Conservation (phyloP, 1,140 invertebrate genomes). For the Drosophila saltans region DNA sequence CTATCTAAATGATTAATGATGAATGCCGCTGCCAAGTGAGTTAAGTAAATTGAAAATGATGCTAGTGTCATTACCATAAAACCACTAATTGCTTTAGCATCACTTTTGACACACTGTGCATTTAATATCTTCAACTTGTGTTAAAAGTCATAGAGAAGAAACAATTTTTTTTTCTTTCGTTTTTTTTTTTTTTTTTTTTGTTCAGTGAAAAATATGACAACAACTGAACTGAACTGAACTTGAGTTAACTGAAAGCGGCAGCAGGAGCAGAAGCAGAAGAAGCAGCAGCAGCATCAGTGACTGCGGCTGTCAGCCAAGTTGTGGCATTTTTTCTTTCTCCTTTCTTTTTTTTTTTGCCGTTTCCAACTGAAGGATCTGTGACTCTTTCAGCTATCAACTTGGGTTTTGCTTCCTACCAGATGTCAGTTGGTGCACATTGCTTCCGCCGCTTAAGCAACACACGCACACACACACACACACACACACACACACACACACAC, state of each 20-base stretch:
- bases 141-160: constrained; percentile 37
- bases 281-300: too few species aligned
- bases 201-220: constrained; percentile 62
- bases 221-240: constrained; percentile 48
- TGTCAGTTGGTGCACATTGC: constrained; percentile 61
- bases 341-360: not conserved
- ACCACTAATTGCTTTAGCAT: constrained; percentile 6
- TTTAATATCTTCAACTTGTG: constrained; percentile 20
- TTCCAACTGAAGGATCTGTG: constrained; percentile 65
- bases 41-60: constrained; percentile 1
- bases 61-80: too few species aligned
- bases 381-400: constrained; percentile 23
- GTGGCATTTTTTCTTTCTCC: constrained; percentile 50
- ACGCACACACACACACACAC: constrained; percentile 33
- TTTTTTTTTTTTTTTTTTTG: too few species aligned
- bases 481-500: constrained; percentile 9
- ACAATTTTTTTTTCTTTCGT: constrained; percentile 10
- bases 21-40: too few species aligned
- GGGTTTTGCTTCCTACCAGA: constrained; percentile 25
- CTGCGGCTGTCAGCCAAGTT: constrained; percentile 50
- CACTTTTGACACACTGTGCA: constrained; percentile 31
- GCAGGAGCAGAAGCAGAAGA: not conserved
- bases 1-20: constrained; percentile 8
- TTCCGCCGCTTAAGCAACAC: constrained; percentile 52
- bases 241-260: constrained; percentile 35